Conservation (phyloP, 2,888 invertebrate species). For the Fragum sueziense region DNA sequence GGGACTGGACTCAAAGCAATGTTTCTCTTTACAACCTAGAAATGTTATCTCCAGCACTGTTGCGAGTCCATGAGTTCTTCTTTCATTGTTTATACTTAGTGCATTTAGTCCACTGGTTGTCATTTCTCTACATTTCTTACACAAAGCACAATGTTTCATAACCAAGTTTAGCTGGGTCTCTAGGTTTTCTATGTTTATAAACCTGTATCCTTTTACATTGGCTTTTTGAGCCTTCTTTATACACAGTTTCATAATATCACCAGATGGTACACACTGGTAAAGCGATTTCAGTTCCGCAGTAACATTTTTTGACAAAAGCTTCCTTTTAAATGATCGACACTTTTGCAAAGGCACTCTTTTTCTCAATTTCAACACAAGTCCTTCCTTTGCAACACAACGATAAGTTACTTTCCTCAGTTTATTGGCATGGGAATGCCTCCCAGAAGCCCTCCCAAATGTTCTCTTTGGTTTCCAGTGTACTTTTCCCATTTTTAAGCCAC, state of each 20-base stretch:
- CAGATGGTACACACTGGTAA: not conserved
- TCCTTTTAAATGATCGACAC: not conserved
- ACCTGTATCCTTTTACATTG: constrained; percentile 2
- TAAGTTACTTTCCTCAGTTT: not conserved
- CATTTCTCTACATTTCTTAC: not conserved
- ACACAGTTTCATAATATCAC: not conserved
- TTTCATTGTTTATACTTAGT: not conserved
- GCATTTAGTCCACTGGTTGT: not conserved
- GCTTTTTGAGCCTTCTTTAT: not conserved
- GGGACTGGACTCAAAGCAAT: constrained; percentile 11
- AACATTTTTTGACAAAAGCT: not conserved
- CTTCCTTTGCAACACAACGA: too few species aligned
- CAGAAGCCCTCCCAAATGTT: not conserved
- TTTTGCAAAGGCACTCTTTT: not conserved
- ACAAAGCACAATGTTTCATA: not conserved
- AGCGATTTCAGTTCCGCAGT: not conserved
- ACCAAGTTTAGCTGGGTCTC: not conserved
- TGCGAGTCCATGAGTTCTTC: constrained; percentile 10
- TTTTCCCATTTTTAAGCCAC: not conserved
- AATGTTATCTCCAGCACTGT: not conserved
- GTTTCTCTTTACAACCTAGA: not conserved
- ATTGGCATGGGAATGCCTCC: not conserved
- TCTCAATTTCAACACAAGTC: not conserved
- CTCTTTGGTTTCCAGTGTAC: not conserved
- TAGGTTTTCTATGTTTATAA: not conserved